These are phyloP conservation scores for Camptogramma bilineatum DNA, from an alignment of 2,888 invertebrate genomes.

Conservation along the genomic window DNA sequence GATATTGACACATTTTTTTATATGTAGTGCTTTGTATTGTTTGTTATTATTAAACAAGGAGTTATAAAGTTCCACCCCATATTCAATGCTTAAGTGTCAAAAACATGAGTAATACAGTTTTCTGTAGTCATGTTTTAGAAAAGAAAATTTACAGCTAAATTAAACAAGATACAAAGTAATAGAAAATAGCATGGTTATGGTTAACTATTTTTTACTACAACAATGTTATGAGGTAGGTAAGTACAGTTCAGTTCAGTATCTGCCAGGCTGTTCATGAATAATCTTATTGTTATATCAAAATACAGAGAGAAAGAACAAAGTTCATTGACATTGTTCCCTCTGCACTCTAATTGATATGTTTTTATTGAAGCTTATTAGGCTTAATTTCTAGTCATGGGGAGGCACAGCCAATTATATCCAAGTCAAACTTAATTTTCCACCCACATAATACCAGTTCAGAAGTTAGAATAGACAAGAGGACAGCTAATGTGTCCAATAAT, in stretches of 20 bases:
- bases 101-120: too few species aligned
- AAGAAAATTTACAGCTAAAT: too few species aligned
- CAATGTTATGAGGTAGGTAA: not conserved
- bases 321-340: conserved; percentile 71
- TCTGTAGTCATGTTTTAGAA: too few species aligned
- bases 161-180: not conserved
- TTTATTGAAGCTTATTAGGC: conserved; percentile 60
- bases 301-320: conserved; percentile 43
- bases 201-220: not conserved
- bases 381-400: conserved; percentile 51
- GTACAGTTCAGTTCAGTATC: not conserved
- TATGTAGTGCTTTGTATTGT: too few species aligned
- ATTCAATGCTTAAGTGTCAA: too few species aligned
- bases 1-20: not conserved
- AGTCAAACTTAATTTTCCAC: conserved; percentile 42
- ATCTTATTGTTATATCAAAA: conserved; percentile 10
- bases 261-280: conserved; percentile 2
- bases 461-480: conserved; percentile 17
- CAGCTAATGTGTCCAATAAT: conserved; percentile 21
- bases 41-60: not conserved
- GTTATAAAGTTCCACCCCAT: too few species aligned
- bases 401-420: conserved; percentile 37
- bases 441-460: conserved; percentile 24
- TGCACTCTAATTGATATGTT: conserved; percentile 61
- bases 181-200: not conserved